Percentiles rank a stretch among this genome's conserved stretches.
Conservation (phyloP, 2,113 vertebrate species). For the Psilopogon haemacephalus region DNA sequence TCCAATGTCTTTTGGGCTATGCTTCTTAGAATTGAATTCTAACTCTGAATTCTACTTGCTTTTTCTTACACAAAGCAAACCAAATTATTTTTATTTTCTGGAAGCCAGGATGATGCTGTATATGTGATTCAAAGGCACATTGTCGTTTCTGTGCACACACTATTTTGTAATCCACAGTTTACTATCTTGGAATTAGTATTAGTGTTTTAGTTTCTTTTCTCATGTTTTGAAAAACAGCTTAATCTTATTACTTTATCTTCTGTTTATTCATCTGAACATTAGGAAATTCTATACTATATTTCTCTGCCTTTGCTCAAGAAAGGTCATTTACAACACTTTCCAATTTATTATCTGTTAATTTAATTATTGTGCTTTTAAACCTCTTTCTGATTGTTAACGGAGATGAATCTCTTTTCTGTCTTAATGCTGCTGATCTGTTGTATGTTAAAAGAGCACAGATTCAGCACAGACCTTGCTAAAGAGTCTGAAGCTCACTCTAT, state of each 20-base stretch:
- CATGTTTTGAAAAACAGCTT: background rate
- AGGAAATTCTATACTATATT: background rate
- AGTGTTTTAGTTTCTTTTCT: background rate
- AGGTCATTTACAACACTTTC: background rate
- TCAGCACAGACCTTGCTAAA: background rate
- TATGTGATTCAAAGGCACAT: background rate
- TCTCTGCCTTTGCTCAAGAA: background rate
- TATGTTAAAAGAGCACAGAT: background rate
- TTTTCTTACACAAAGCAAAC: background rate
- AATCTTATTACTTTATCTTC: background rate
- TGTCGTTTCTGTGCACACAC: background rate
- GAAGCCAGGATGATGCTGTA: background rate
- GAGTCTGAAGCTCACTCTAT: background rate
- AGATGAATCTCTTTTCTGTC: constrained; percentile 16
- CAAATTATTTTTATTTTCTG: background rate
- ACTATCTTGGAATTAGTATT: background rate
- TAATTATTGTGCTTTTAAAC: constrained; percentile 49
- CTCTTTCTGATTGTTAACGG: constrained; percentile 38
- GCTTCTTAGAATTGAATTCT: background rate
- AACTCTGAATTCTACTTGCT: background rate
- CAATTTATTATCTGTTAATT: constrained; percentile 55
- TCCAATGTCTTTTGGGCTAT: background rate
- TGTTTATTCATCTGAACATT: background rate
- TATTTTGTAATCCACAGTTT: background rate
- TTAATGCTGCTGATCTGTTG: background rate